Evolutionary conservation across 2,797 vertebrate genomes (phyloP).

Genomic region (Pseudomugil tenellus): DNA sequence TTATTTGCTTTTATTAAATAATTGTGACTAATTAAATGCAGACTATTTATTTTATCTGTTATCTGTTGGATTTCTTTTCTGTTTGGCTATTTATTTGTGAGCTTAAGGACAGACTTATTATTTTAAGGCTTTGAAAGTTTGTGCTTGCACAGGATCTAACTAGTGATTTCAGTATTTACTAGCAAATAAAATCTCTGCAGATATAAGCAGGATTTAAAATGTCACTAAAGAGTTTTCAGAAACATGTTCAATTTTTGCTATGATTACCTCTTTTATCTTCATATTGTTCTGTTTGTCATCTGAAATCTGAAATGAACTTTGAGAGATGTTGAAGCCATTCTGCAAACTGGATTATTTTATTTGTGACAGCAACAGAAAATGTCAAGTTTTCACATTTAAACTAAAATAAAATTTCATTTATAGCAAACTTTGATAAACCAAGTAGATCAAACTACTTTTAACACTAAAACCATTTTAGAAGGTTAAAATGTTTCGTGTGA

Average conservation of each 20-base stretch:
- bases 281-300: not conserved
- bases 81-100: not conserved
- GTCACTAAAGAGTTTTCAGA: not conserved
- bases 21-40: not conserved
- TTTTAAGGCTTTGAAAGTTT: too few relatives aligned
- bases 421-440: too few relatives aligned
- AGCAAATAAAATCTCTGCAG: not conserved
- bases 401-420: too few relatives aligned
- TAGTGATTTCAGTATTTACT: too few relatives aligned
- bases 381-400: too few relatives aligned
- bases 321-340: too few relatives aligned
- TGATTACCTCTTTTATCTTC: not conserved
- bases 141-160: too few relatives aligned
- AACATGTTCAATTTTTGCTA: not conserved
- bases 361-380: too few relatives aligned
- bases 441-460: too few relatives aligned
- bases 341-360: too few relatives aligned
- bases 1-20: slow-evolving; percentile 10
- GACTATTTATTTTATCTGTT: not conserved
- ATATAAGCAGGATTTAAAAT: not conserved
- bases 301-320: not conserved
- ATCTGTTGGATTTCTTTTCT: not conserved
- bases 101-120: not conserved
- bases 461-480: too few relatives aligned
- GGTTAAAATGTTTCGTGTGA: too few relatives aligned